Conservation (phyloP, 2,888 invertebrate species). For the Troglohyphantes excavatus region DNA sequence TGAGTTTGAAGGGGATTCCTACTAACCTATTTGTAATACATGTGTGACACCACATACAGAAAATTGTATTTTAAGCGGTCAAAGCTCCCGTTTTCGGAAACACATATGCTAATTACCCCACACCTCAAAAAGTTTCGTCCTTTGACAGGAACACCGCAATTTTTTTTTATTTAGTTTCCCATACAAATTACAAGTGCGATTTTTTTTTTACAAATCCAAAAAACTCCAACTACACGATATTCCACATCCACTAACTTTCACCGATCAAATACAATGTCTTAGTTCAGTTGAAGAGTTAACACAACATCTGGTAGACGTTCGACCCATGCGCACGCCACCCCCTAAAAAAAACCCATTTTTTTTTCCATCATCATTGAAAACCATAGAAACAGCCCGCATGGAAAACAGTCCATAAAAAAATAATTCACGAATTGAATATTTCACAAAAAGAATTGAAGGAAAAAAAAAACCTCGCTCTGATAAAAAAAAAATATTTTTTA, state of each 20-base stretch:
- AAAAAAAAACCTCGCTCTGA: neutral
- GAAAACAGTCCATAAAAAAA: conserved; percentile 34
- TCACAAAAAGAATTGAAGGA: conserved; percentile 25
- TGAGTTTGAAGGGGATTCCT: conserved; percentile 7
- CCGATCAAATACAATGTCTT: conserved; percentile 73
- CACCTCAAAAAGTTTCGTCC: neutral
- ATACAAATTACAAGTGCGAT: conserved; percentile 8
- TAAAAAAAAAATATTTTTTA: conserved; percentile 55
- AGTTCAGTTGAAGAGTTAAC: conserved; percentile 51
- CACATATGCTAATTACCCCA: conserved; percentile 37
- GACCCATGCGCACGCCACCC: conserved; percentile 21
- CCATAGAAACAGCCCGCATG: conserved; percentile 46
- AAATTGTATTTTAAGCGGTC: conserved; percentile 49
- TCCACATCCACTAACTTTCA: conserved; percentile 48
- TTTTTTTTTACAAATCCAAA: neutral
- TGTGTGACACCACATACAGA: conserved; percentile 1
- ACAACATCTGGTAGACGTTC: conserved; percentile 73
- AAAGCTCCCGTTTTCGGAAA: conserved; percentile 59
- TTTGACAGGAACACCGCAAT: neutral
- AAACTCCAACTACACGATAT: conserved; percentile 13
- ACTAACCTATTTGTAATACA: conserved; percentile 4
- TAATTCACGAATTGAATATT: conserved; percentile 47
- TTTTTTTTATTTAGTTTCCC: conserved; percentile 1
- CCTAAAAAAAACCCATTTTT: conserved; percentile 29
- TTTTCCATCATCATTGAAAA: conserved; percentile 10